phyloP scores from a whole-genome alignment of 2,797 vertebrate genomes.

The Myotis daubentonii region DNA sequence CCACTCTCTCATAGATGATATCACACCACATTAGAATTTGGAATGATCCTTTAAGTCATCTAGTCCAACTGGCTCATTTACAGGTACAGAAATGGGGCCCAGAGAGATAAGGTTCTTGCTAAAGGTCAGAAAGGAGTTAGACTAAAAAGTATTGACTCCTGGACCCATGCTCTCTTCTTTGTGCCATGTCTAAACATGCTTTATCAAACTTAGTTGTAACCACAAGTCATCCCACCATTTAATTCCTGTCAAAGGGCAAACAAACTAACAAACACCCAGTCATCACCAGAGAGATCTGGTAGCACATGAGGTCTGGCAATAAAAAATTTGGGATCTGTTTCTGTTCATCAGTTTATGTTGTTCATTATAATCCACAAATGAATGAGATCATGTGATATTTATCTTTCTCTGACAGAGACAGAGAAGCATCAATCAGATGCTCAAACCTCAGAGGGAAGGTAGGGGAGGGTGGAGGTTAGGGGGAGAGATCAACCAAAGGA shows the following conservation, averaged over 20 bases:
- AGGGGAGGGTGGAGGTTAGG: no score
- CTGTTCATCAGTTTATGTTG: no score
- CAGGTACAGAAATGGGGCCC: background rate
- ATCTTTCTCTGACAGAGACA: no score
- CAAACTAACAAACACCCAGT: background rate
- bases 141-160: background rate
- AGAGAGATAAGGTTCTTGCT: background rate
- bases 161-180: background rate
- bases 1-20: background rate
- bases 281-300: background rate
- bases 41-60: background rate
- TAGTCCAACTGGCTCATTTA: background rate
- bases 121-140: background rate
- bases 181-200: background rate
- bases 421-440: no score
- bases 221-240: background rate
- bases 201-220: background rate
- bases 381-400: no score
- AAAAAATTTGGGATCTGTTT: background rate
- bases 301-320: background rate
- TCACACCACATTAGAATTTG: background rate
- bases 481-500: no score
- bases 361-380: no score
- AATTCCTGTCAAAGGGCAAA: slow-evolving; percentile 29
- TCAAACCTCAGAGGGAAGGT: no score